Percentiles rank a stretch among this genome's conserved stretches.
Evolutionary conservation across 2,113 vertebrate genomes (phyloP).

Genomic region (Phoxinus phoxinus): DNA sequence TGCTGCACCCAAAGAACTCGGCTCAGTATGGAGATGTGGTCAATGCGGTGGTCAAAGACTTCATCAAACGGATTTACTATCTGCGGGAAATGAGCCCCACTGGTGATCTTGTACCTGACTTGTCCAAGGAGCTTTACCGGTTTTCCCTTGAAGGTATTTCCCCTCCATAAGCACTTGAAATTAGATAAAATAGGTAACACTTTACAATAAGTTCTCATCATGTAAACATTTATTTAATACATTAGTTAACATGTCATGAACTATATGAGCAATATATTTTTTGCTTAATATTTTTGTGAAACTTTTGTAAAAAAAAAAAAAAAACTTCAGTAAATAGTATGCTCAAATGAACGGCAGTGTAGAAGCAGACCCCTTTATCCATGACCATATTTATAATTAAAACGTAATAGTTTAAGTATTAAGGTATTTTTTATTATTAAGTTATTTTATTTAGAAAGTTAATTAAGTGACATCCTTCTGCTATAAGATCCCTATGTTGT

Average conservation of each 20-base stretch:
- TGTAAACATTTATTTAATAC: no score
- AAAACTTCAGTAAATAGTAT: no score
- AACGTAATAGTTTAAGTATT: not conserved
- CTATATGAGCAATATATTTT: no score
- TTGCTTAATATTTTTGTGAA: no score
- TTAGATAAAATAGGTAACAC: not conserved
- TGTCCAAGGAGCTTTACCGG: slow-evolving; percentile 75
- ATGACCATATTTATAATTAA: no score
- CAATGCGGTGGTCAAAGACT: slow-evolving; percentile 74
- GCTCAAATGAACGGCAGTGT: no score
- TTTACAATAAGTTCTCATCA: no score
- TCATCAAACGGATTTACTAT: slow-evolving; percentile 67
- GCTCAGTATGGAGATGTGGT: slow-evolving; percentile 66
- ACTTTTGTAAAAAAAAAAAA: no score
- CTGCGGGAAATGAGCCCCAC: slow-evolving; percentile 69
- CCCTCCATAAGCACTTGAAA: not conserved
- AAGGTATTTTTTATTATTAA: not conserved
- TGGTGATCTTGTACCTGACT: slow-evolving; percentile 71
- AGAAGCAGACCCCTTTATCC: no score
- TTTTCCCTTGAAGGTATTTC: slow-evolving; percentile 78
- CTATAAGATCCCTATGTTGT: not conserved
- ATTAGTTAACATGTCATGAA: no score
- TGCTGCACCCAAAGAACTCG: slow-evolving; percentile 76
- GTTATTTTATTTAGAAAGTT: not conserved
- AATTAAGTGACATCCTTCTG: not conserved